Conservation (phyloP, 30 jellyfish, hydroid and myxozoan species). For the Rhopilema esculentum region DNA sequence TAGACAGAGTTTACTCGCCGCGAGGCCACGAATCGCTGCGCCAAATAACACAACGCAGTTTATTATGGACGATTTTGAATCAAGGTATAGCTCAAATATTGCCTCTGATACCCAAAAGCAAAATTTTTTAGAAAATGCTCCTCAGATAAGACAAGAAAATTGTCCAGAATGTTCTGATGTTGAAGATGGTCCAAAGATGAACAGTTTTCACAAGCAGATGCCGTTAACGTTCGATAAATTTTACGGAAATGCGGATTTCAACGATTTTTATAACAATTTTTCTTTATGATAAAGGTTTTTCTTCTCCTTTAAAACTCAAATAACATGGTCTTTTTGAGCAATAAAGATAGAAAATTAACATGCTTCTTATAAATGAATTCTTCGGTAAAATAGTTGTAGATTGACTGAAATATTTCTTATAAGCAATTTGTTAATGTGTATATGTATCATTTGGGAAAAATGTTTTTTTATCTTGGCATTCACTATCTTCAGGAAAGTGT, state of each 20-base stretch:
- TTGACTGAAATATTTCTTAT: not conserved
- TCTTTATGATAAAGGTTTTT: not conserved
- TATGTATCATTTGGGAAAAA: not conserved
- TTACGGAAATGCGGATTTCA: conserved; percentile 18
- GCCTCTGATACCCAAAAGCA: conserved; percentile 8
- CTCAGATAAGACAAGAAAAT: too few relatives aligned
- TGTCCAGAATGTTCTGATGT: not conserved
- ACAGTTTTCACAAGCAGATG: not conserved
- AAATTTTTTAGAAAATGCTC: not conserved
- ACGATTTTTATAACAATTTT: not conserved
- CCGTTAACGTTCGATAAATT: conserved; percentile 20
- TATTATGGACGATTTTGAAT: conserved; percentile 47
- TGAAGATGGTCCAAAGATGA: not conserved
- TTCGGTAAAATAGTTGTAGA: not conserved
- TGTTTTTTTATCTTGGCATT: not conserved
- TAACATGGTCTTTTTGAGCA: not conserved
- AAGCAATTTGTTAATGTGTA: not conserved
- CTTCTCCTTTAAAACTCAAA: too few relatives aligned
- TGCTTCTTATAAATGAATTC: not conserved
- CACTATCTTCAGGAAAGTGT: not conserved
- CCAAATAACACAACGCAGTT: conserved; percentile 65
- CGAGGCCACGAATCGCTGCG: conserved; percentile 27
- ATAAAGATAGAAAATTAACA: not conserved
- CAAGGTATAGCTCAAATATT: conserved; percentile 56
- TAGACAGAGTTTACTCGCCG: too few relatives aligned